Evolutionary conservation across 1,140 invertebrate genomes (phyloP), one percentile per base, ranked within the genome.

Genomic region (Metaphire vulgaris): DNA sequence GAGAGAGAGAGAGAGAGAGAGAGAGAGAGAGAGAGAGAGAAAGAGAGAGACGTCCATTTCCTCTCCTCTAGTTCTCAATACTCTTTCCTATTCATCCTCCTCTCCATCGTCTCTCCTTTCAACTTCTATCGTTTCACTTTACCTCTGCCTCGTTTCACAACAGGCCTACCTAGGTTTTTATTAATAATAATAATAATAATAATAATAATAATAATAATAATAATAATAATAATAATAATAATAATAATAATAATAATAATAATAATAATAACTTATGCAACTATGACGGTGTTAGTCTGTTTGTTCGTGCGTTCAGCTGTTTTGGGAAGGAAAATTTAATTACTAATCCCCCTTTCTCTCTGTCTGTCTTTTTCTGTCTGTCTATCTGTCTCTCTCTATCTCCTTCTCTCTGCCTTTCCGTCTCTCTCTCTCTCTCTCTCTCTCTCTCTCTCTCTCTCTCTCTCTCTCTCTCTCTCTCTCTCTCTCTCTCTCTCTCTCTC

Each of bases 91-190:
- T 26, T 34, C 28, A 68, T 41, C 21, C 1, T 66, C 26, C 33
- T 29, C 69, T 41, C 76, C 26, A 31, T 75, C 21, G 16, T 32
- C 15, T 74, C 67, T 69, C 14, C 16, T 1, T 72, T 21, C 1
- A 65, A 1, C 67, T 77, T 74, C 75, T 79, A 14, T 74, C 72
- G n/a, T 29, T 78, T 0, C 72, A 76, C n/a, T 76, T 75, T 70
- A 72, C 31, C 64, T 74, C 16, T 69, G 26, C 21, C 16, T 74
- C 30, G 16, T 14, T 68, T n/a, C 21, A n/a, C n/a, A n/a, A n/a
- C n/a, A n/a, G n/a, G n/a, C n/a, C n/a, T n/a, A n/a, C 14, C n/a
- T 65, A n/a, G n/a, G n/a, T 15, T 65, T 65, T 65, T 15, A 65
- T 15, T 15, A 65, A 14, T 65, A 15, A 65, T 15, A 65, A 15